phyloP scores from a whole-genome alignment of 2,113 vertebrate species.

The Rhinopomastus cyanomelas region DNA sequence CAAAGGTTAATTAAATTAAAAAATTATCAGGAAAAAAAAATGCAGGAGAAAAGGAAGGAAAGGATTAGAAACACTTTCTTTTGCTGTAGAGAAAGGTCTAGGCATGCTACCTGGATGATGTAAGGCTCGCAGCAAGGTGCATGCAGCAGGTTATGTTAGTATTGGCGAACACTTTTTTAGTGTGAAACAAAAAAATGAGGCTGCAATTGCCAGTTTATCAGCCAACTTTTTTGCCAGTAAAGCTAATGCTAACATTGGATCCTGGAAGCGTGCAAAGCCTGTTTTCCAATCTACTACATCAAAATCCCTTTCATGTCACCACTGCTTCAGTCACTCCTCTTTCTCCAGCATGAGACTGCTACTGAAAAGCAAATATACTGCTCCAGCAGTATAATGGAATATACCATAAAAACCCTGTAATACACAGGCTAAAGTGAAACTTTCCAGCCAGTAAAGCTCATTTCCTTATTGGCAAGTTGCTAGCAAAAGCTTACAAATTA shows the following conservation, averaged over 20 bases:
- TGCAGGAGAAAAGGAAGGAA: neutral
- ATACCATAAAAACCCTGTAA: neutral
- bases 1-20: neutral
- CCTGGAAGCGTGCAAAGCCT: neutral
- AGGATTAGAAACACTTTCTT: neutral
- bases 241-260: neutral
- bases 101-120: neutral
- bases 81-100: neutral
- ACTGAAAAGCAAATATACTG: neutral
- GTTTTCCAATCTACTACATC: neutral
- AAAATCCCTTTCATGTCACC: neutral
- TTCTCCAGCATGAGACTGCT: neutral
- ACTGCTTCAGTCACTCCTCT: neutral
- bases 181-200: no score
- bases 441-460: neutral
- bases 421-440: neutral
- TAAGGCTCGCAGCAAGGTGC: neutral
- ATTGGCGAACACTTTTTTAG: neutral
- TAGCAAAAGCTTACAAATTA: neutral
- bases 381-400: neutral
- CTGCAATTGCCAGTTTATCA: neutral
- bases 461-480: neutral
- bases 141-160: neutral
- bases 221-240: neutral
- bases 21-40: neutral